Conservation (phyloP, 2,888 invertebrate genomes). For the Heteromyza rotundicornis region DNA sequence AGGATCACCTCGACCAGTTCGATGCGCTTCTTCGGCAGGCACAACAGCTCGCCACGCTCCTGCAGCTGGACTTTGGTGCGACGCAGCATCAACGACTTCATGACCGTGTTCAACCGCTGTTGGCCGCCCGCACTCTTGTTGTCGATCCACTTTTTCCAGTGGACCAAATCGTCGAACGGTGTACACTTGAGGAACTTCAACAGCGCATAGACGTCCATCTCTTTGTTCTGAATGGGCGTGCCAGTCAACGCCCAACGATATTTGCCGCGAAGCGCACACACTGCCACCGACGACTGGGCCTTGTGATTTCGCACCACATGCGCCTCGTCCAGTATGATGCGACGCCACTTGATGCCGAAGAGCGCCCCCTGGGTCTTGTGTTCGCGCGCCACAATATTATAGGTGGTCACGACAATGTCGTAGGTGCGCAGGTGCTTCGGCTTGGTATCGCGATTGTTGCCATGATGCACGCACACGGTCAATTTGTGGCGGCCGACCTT, state of each 20-base stretch:
- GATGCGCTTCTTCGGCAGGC: conserved; percentile 69
- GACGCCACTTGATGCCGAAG: conserved; percentile 78
- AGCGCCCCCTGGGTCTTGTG: conserved; percentile 68
- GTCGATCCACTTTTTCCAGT: conserved; percentile 94
- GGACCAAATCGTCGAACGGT: conserved; percentile 86
- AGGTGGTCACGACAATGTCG: conserved; percentile 91
- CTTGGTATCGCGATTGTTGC: conserved; percentile 73
- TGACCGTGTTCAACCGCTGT: conserved; percentile 81
- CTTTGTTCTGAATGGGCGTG: conserved; percentile 94
- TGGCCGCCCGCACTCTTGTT: conserved; percentile 81
- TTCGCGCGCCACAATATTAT: conserved; percentile 75
- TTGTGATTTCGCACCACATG: conserved; percentile 91
- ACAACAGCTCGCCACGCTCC: conserved; percentile 67
- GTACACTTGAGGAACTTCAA: conserved; percentile 83
- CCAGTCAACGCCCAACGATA: conserved; percentile 89
- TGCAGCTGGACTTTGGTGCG: conserved; percentile 85
- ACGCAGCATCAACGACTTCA: conserved; percentile 84
- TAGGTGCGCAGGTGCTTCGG: conserved; percentile 70
- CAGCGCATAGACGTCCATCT: conserved; percentile 80
- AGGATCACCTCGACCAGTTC: conserved; percentile 70
- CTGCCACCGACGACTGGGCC: conserved; percentile 74
- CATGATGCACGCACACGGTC: conserved; percentile 79
- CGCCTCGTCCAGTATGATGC: conserved; percentile 92
- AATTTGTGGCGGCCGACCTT: conserved; percentile 70
- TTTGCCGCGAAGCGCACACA: conserved; percentile 65